These are phyloP conservation scores for Piaya cayana DNA, from an alignment of 2,113 vertebrate genomes.

Conservation along the genomic window DNA sequence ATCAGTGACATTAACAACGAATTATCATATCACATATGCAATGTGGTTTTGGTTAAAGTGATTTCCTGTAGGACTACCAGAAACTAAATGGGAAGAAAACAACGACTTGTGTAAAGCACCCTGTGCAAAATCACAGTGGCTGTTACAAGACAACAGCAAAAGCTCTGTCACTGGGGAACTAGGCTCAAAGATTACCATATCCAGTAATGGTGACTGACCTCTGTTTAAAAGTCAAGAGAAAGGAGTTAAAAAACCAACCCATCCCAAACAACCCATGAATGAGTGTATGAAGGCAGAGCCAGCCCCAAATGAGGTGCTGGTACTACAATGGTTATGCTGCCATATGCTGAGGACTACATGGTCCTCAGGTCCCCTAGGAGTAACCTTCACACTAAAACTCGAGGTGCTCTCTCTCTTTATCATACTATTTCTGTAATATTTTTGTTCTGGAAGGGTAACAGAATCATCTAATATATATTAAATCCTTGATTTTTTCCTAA, in stretches of 20 bases:
- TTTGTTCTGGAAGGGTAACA: neutral
- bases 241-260: neutral
- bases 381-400: neutral
- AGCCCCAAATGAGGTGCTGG: neutral
- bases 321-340: neutral
- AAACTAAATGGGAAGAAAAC: neutral
- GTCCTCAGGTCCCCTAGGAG: neutral
- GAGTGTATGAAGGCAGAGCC: neutral
- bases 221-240: neutral
- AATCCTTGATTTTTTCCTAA: neutral
- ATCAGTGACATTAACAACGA: accelerated
- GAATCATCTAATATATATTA: neutral
- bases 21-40: neutral
- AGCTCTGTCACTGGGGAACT: neutral
- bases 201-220: neutral
- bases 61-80: neutral
- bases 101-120: neutral
- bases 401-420: neutral
- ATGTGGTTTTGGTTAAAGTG: neutral
- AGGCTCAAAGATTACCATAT: neutral
- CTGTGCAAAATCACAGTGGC: neutral
- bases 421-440: neutral
- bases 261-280: neutral
- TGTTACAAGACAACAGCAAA: neutral
- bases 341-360: neutral